Percentiles rank a stretch among this genome's conserved stretches.
phyloP scores from a whole-genome alignment of 2,113 vertebrate genomes.

The Numida meleagris region DNA sequence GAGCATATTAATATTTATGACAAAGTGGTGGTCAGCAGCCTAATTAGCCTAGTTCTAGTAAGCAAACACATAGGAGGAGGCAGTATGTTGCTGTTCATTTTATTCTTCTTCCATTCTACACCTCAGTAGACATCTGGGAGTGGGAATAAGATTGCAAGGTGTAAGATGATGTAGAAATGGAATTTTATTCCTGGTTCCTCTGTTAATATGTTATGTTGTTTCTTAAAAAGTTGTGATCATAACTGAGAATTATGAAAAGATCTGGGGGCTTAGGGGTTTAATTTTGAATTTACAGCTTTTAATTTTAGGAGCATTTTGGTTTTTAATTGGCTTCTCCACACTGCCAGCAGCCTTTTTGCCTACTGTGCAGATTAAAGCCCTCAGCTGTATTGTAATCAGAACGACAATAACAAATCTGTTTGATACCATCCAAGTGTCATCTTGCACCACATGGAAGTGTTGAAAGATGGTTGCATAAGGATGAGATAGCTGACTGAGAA shows the following conservation, averaged over 20 bases:
- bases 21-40: rapidly evolving
- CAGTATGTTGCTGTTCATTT: neutral
- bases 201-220: neutral
- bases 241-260: neutral
- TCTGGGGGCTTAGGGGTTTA: neutral
- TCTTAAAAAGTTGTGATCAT: neutral
- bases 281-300: neutral
- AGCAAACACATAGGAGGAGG: neutral
- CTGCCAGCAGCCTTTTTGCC: neutral
- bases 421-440: neutral
- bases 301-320: neutral
- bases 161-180: neutral
- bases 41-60: neutral
- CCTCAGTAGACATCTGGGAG: neutral
- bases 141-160: neutral
- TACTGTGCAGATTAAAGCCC: constrained; percentile 19
- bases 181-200: neutral
- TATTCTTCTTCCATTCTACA: neutral
- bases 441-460: neutral
- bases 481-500: constrained; percentile 4
- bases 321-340: neutral
- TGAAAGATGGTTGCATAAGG: constrained; percentile 5
- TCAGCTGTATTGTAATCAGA: neutral
- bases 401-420: neutral
- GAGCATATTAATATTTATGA: neutral